Percentiles rank a stretch among this genome's conserved stretches.
Evolutionary conservation across 2,797 vertebrate genomes (phyloP).

Genomic region (Valencia hispanica): DNA sequence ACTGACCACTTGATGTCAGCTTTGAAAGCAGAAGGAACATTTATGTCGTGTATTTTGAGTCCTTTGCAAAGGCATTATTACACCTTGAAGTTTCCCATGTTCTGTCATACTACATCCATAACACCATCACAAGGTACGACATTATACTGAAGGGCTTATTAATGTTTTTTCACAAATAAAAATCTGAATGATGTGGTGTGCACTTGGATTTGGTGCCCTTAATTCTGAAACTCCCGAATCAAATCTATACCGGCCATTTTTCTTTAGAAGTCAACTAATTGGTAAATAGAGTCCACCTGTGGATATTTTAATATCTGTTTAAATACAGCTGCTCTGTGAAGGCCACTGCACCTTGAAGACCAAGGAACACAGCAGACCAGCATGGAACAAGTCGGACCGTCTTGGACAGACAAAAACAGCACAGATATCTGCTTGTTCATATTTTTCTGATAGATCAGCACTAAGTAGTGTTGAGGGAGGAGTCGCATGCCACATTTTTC

Average conservation of each 20-base stretch:
- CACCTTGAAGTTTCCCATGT: not conserved
- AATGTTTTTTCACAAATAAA: not conserved
- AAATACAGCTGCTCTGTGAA: not conserved
- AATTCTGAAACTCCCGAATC: not conserved
- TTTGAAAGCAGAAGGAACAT: not conserved
- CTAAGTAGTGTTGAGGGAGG: no score
- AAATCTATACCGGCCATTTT: not conserved
- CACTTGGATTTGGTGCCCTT: not conserved
- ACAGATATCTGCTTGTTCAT: not conserved
- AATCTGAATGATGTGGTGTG: not conserved
- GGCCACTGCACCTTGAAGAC: not conserved
- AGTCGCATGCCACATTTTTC: no score
- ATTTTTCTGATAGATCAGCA: not conserved
- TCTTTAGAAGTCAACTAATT: not conserved
- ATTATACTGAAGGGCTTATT: not conserved
- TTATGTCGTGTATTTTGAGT: not conserved
- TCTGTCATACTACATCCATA: not conserved
- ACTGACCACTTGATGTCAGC: not conserved
- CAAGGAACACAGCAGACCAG: not conserved
- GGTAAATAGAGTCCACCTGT: not conserved
- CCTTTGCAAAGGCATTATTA: not conserved
- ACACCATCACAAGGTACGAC: not conserved
- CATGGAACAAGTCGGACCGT: not conserved
- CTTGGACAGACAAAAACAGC: not conserved
- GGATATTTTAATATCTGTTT: not conserved